These are phyloP conservation scores for Podabrus alpinus DNA, from an alignment of 2,888 invertebrate genomes.

Conservation along the genomic window DNA sequence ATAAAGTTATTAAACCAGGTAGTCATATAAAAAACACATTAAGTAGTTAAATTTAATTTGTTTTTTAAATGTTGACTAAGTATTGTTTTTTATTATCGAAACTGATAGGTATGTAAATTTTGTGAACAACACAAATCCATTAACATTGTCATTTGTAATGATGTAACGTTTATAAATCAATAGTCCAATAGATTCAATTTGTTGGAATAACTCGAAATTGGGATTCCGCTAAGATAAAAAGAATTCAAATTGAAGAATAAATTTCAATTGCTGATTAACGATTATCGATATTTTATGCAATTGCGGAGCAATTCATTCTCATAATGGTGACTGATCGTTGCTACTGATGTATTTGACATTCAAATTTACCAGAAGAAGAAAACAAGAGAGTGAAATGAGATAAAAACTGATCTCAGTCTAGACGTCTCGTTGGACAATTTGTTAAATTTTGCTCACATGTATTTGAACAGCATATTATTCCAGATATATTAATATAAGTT, in stretches of 20 bases:
- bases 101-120: constrained; percentile 1
- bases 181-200: not conserved
- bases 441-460: not conserved
- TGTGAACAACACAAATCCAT: not conserved
- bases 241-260: not conserved
- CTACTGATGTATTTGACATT: not conserved
- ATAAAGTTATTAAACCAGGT: not conserved
- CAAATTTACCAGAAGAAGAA: not conserved
- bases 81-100: constrained; percentile 3
- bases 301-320: not conserved
- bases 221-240: not conserved
- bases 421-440: not conserved
- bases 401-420: not conserved
- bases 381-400: not conserved
- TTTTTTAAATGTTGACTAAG: not conserved
- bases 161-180: not conserved
- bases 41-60: not conserved
- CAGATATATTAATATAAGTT: too few relatives aligned
- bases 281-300: not conserved
- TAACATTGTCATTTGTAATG: not conserved
- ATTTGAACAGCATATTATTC: not conserved
- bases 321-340: not conserved
- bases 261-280: not conserved
- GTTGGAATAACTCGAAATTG: not conserved
- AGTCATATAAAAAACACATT: not conserved